These are phyloP conservation scores for Cichladusa arquata DNA, from an alignment of 2,113 vertebrate species.

Conservation along the genomic window DNA sequence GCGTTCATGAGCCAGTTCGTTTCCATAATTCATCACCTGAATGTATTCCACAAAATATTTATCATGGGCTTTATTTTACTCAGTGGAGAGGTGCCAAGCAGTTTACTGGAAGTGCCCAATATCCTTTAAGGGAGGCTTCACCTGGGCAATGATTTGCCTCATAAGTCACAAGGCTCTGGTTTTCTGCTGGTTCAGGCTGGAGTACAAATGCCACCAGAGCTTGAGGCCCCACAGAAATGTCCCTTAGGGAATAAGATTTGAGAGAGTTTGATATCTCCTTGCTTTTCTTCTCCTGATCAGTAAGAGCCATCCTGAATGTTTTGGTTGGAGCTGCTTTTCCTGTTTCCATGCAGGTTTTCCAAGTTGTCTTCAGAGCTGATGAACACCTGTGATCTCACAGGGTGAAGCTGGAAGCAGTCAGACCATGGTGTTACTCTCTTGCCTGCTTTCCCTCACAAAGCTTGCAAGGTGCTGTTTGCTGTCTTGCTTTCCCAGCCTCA, in stretches of 20 bases:
- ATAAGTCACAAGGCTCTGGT: background rate
- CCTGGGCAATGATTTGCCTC: background rate
- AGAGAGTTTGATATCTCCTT: background rate
- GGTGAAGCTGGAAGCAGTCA: background rate
- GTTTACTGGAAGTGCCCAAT: conserved; percentile 31
- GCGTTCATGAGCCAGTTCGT: background rate
- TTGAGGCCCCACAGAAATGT: fast-evolving
- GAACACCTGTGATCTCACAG: background rate
- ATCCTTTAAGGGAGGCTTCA: conserved; percentile 11
- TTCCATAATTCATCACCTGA: conserved; percentile 44
- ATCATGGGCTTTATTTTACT: conserved; percentile 15
- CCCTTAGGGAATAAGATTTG: background rate
- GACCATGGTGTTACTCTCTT: background rate
- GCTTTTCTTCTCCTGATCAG: background rate
- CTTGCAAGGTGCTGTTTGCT: background rate
- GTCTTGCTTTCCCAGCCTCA: background rate
- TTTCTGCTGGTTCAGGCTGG: background rate
- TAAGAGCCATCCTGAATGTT: background rate
- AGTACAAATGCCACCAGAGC: fast-evolving
- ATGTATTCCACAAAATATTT: conserved; percentile 55
- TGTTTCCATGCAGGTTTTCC: fast-evolving
- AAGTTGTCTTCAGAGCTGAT: background rate
- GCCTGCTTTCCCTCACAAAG: background rate
- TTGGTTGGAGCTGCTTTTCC: background rate
- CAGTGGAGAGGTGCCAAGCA: background rate